Conservation (phyloP, 1,140 invertebrate species). For the Saxidomus purpurata region DNA sequence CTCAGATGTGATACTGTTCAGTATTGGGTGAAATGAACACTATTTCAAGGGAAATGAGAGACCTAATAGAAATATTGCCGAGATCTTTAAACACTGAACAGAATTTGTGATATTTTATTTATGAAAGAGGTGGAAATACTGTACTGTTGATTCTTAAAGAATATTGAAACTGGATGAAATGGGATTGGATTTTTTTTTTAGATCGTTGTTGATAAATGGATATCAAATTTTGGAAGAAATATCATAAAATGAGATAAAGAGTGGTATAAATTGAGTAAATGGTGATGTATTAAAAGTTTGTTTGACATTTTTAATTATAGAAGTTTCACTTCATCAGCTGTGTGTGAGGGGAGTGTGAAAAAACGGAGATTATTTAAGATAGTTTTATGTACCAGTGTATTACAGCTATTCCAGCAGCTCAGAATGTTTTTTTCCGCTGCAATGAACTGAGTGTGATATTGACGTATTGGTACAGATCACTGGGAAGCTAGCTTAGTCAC, state of each 20-base stretch:
- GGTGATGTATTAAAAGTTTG: not conserved
- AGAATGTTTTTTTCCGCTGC: not conserved
- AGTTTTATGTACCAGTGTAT: not conserved
- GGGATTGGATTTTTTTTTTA: not conserved
- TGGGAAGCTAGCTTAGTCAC: slow-evolving; percentile 32
- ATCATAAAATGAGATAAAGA: not conserved
- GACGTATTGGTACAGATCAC: slow-evolving; percentile 10
- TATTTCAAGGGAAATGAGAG: not conserved
- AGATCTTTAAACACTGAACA: not conserved
- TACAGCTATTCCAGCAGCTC: not conserved
- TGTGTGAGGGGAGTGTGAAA: not conserved
- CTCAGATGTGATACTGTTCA: not conserved
- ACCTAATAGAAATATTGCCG: not conserved
- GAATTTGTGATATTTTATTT: not conserved
- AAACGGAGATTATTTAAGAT: slow-evolving; percentile 5
- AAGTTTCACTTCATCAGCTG: slow-evolving; percentile 1
- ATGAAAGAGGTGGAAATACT: not conserved
- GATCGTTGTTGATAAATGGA: slow-evolving; percentile 12
- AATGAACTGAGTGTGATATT: slow-evolving; percentile 22
- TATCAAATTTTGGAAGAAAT: not conserved
- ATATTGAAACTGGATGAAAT: not conserved
- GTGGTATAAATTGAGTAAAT: not conserved
- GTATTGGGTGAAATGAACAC: not conserved
- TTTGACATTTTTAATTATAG: slow-evolving; percentile 24
- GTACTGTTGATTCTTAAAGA: not conserved